A percentile compares a stretch with the other conserved stretches of the same genome.
Evolutionary conservation across 2,888 invertebrate genomes (phyloP).

Genomic region (Macropis europaea): DNA sequence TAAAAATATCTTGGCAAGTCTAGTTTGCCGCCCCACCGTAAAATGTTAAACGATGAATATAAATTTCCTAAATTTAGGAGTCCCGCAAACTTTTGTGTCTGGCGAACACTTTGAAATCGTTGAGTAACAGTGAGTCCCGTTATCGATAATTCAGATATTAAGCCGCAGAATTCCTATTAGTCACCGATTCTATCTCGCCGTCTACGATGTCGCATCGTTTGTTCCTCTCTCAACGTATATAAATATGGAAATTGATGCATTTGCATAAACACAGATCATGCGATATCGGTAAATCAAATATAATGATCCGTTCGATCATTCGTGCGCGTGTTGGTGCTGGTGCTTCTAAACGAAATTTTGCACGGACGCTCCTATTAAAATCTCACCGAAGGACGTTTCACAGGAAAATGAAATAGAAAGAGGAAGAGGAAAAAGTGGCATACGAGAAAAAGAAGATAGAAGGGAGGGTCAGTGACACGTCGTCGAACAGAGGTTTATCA

Average conservation of each 20-base stretch:
- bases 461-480: conserved; percentile 72
- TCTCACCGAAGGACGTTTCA: not conserved
- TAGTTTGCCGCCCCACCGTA: no score
- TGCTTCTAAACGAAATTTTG: not conserved
- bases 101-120: no score
- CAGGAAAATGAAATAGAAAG: not conserved
- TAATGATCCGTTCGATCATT: not conserved
- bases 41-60: no score
- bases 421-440: conserved; percentile 4
- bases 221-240: not conserved
- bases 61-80: no score
- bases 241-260: not conserved
- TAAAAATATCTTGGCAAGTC: no score
- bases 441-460: conserved; percentile 18
- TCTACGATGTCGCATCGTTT: not conserved
- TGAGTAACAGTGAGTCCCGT: not conserved
- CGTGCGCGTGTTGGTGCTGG: no score
- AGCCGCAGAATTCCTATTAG: not conserved
- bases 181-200: not conserved
- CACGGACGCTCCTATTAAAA: not conserved
- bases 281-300: not conserved
- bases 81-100: not conserved
- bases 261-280: not conserved
- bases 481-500: conserved; percentile 70
- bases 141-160: not conserved